Evolutionary conservation across 2,888 invertebrate genomes (phyloP).

Genomic region (Tetheella fluctuosa): DNA sequence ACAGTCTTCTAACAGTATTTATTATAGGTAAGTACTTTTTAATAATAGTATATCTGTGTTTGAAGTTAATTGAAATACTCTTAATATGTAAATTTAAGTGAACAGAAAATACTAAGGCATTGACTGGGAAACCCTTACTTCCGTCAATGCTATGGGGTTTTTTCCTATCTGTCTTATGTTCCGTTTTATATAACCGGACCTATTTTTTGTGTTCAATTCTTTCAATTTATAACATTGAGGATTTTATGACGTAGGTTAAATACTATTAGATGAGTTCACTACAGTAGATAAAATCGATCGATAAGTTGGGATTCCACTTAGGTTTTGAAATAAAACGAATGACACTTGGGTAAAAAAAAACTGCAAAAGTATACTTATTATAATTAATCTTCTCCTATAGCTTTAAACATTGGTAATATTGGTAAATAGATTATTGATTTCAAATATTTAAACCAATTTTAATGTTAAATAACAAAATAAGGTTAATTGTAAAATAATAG

Average conservation of each 20-base stretch:
- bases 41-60: too few relatives aligned
- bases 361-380: too few relatives aligned
- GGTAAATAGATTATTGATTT: too few relatives aligned
- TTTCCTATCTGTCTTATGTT: slow-evolving; percentile 42
- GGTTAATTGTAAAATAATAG: too few relatives aligned
- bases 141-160: slow-evolving; percentile 49
- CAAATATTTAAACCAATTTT: too few relatives aligned
- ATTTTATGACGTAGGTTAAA: slow-evolving; percentile 2
- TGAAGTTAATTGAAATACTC: background rate
- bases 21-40: too few relatives aligned
- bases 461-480: too few relatives aligned
- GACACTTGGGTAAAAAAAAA: too few relatives aligned
- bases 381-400: too few relatives aligned
- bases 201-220: slow-evolving; percentile 23
- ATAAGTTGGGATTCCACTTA: background rate
- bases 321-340: background rate
- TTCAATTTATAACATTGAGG: background rate
- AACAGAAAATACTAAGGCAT: slow-evolving; percentile 20
- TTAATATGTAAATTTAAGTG: slow-evolving; percentile 5
- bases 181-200: slow-evolving; percentile 44
- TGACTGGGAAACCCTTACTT: slow-evolving; percentile 57
- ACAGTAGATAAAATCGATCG: background rate
- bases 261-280: background rate
- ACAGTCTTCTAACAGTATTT: too few relatives aligned
- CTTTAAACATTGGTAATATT: too few relatives aligned